Conservation (phyloP, 2,113 vertebrate species). For the Coturnix japonica region DNA sequence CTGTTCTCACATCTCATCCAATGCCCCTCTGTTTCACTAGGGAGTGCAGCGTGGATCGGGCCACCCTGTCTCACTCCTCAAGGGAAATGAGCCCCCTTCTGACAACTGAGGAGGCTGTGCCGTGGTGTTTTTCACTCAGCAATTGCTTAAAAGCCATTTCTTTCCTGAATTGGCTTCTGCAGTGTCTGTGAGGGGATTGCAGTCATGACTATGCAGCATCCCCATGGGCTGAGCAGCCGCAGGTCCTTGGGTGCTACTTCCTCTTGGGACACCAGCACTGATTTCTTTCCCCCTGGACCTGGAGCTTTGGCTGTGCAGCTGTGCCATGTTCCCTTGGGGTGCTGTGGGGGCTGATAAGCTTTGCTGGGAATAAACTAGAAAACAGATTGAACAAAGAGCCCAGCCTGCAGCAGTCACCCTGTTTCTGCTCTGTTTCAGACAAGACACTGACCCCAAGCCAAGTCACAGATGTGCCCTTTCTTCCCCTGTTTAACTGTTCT, state of each 20-base stretch:
- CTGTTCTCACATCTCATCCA: not conserved
- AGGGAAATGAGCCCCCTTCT: not conserved
- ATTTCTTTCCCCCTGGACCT: not conserved
- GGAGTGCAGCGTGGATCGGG: not conserved
- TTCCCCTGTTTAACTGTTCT: fast-evolving
- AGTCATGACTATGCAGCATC: not conserved
- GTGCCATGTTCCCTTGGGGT: not conserved
- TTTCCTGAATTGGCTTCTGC: not conserved
- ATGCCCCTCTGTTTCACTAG: not conserved
- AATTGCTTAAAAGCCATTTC: not conserved
- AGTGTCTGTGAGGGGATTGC: not conserved
- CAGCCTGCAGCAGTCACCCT: not conserved
- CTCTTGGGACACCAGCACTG: fast-evolving
- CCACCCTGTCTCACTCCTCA: not conserved
- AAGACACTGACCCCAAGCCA: no score
- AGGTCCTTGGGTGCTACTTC: not conserved
- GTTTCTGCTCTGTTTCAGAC: not conserved
- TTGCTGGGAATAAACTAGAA: not conserved
- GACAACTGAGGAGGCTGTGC: not conserved
- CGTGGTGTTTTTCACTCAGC: not conserved
- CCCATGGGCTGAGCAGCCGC: fast-evolving
- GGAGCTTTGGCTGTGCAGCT: not conserved
- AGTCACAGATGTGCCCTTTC: not conserved
- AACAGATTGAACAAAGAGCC: not conserved
- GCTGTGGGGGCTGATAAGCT: no score